phyloP scores from a whole-genome alignment of 2,888 invertebrate species.

The Athrips mouffetella region DNA sequence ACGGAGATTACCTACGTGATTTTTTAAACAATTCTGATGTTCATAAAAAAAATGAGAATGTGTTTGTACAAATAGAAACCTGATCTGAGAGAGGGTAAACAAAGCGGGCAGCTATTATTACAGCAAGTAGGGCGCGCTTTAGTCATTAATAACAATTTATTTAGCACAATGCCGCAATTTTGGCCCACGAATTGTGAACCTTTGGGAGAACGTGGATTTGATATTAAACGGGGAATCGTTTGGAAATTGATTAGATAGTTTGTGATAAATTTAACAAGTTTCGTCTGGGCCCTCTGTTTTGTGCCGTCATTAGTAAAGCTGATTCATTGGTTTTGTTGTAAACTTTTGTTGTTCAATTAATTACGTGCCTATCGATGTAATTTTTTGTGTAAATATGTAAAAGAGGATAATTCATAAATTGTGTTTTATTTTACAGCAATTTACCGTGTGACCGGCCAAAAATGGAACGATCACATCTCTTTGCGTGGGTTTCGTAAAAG shows the following conservation, averaged over 20 bases:
- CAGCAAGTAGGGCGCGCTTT: constrained; percentile 61
- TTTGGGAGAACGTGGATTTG: constrained; percentile 70
- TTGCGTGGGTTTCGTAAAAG: too few species aligned
- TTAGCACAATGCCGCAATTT: constrained; percentile 72
- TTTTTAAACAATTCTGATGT: too few species aligned
- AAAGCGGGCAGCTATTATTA: constrained; percentile 58
- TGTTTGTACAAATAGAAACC: constrained; percentile 11
- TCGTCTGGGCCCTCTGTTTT: constrained; percentile 36
- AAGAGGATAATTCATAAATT: background rate
- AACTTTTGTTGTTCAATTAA: constrained; percentile 3
- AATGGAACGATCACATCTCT: too few species aligned
- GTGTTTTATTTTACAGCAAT: too few species aligned
- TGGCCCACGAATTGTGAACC: constrained; percentile 59
- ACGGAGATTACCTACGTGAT: too few species aligned
- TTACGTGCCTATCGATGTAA: background rate
- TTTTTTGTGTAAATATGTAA: background rate
- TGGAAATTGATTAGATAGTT: constrained; percentile 73
- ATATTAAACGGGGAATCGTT: constrained; percentile 65
- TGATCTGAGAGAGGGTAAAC: constrained; percentile 3
- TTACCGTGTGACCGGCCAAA: too few species aligned
- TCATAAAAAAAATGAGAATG: too few species aligned
- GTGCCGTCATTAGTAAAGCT: constrained; percentile 17
- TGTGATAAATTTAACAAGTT: constrained; percentile 62
- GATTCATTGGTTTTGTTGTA: constrained; percentile 15
- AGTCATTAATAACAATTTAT: constrained; percentile 78